Conservation (phyloP, 2,797 vertebrate species). For the Chiroxiphia lanceolata region DNA sequence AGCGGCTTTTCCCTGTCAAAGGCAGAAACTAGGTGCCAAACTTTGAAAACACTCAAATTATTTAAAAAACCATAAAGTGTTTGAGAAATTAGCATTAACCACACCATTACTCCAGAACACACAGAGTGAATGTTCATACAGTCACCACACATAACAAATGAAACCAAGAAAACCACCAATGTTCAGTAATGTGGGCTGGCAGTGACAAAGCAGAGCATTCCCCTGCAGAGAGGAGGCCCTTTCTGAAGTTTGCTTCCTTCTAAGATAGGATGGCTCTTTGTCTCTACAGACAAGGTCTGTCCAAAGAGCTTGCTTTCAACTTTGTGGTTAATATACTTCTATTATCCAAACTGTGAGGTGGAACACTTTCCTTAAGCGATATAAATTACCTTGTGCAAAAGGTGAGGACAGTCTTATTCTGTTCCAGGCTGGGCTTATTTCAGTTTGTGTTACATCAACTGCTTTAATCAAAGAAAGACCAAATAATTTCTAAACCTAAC, state of each 20-base stretch:
- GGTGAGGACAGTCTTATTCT: background rate
- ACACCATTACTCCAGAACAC: slow-evolving; percentile 9
- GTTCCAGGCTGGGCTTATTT: background rate
- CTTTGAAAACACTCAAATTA: background rate
- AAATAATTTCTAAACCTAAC: background rate
- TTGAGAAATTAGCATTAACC: slow-evolving; percentile 25
- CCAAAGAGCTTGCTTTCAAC: background rate
- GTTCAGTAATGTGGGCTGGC: slow-evolving; percentile 20
- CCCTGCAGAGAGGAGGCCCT: background rate
- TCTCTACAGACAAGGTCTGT: background rate
- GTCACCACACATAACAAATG: background rate
- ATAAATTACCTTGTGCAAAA: background rate
- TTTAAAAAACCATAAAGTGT: background rate
- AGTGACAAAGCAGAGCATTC: background rate
- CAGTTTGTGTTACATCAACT: background rate
- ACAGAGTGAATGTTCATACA: background rate
- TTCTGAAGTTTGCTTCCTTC: background rate
- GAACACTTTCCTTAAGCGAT: background rate
- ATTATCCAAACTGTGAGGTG: background rate
- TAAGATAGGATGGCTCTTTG: background rate
- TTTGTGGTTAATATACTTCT: background rate
- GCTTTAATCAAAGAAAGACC: background rate
- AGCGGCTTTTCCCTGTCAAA: background rate
- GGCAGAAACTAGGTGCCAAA: background rate
- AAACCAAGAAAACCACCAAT: background rate